Evolutionary conservation across 2,888 invertebrate genomes (phyloP).

Genomic region (Mermis nigrescens): DNA sequence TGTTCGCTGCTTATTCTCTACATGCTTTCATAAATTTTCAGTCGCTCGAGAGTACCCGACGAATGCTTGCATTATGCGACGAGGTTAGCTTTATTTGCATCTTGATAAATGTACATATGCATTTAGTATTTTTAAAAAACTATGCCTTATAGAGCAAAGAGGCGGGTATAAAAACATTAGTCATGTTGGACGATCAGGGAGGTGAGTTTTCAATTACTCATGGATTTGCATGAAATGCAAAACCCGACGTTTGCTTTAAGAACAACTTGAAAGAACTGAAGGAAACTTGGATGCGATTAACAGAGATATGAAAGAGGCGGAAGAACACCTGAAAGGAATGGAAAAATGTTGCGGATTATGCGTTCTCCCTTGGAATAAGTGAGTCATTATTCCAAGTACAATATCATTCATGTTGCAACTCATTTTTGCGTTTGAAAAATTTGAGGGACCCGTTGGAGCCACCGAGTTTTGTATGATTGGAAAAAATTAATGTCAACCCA

Average conservation of each 20-base stretch:
- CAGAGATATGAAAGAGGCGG: conserved; percentile 97
- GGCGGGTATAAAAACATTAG: conserved; percentile 32
- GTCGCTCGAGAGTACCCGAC: conserved; percentile 27
- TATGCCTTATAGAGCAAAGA: conserved; percentile 25
- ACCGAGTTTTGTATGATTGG: too few species aligned
- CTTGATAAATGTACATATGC: conserved; percentile 4
- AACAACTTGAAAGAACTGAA: conserved; percentile 98
- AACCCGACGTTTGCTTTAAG: conserved; percentile 38
- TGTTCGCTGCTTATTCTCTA: neutral
- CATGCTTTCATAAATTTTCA: conserved; percentile 16
- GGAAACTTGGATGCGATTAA: conserved; percentile 99
- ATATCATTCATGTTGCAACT: too few species aligned
- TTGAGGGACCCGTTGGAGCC: too few species aligned
- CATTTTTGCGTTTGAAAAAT: too few species aligned
- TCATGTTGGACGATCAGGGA: conserved; percentile 33
- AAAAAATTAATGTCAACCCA: too few species aligned
- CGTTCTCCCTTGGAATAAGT: conserved; percentile 96
- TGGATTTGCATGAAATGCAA: neutral
- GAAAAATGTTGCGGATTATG: conserved; percentile 99
- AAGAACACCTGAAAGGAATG: conserved; percentile 98
- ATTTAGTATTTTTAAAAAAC: neutral
- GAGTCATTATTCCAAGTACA: too few species aligned
- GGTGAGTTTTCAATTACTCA: conserved; percentile 18
- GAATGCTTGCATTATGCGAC: conserved; percentile 30
- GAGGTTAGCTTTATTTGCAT: conserved; percentile 23